Evolutionary conservation across 2,888 invertebrate species (phyloP).

Genomic region (Macroteleia sp.): DNA sequence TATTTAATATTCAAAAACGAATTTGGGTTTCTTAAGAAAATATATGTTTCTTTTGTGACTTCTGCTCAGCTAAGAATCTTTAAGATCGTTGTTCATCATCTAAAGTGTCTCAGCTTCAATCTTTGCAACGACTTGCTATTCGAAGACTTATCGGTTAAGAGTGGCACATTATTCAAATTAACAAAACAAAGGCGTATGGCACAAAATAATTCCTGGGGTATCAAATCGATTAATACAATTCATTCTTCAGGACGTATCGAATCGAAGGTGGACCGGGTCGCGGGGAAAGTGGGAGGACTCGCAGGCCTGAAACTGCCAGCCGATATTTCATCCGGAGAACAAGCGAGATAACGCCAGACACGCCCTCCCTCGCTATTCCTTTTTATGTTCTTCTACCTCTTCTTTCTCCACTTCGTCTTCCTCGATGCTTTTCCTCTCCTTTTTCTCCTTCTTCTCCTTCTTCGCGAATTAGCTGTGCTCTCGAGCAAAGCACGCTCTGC

Average conservation of each 20-base stretch:
- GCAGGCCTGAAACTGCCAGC: conserved; percentile 75
- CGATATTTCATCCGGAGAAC: conserved; percentile 81
- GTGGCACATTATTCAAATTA: conserved; percentile 56
- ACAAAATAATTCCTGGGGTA: conserved; percentile 53
- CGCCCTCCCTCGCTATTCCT: conserved; percentile 69
- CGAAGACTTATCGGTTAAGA: conserved; percentile 11
- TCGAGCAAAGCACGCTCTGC: conserved; percentile 62
- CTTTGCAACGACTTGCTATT: conserved; percentile 5
- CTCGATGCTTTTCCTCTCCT: conserved; percentile 50
- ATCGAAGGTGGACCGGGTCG: conserved; percentile 50
- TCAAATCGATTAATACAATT: conserved; percentile 62
- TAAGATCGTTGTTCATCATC: too few species aligned
- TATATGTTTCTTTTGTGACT: too few species aligned
- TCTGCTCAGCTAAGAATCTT: too few species aligned
- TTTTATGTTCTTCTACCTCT: conserved; percentile 16
- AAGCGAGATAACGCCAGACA: conserved; percentile 80
- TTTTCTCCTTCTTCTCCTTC: conserved; percentile 33
- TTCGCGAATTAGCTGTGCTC: conserved; percentile 62
- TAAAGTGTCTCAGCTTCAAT: conserved; percentile 21
- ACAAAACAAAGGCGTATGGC: conserved; percentile 55
- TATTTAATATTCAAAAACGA: too few species aligned
- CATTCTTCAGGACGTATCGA: conserved; percentile 52
- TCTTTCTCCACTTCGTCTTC: conserved; percentile 58
- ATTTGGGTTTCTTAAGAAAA: too few species aligned
- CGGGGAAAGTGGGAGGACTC: conserved; percentile 47